Evolutionary conservation across 2,888 invertebrate genomes (phyloP).

Genomic region (Synergus itoensis): DNA sequence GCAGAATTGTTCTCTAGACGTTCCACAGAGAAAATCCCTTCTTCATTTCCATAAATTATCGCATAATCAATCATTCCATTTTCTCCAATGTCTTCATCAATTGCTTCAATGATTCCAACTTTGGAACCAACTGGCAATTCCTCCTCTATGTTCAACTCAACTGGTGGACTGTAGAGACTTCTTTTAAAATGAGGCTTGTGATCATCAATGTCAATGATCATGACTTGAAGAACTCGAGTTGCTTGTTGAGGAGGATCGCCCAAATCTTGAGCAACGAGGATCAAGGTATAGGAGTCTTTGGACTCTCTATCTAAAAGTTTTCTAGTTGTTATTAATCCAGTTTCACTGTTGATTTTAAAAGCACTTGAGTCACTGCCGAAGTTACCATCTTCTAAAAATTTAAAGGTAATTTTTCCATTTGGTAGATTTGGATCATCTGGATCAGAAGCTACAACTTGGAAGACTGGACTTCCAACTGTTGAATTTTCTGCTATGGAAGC

Average conservation of each 20-base stretch:
- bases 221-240: conserved; percentile 84
- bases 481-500: conserved; percentile 87
- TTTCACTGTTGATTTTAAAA: conserved; percentile 77
- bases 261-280: conserved; percentile 88
- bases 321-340: conserved; percentile 86
- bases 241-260: conserved; percentile 89
- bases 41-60: conserved; percentile 87
- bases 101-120: conserved; percentile 84
- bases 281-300: conserved; percentile 86
- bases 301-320: conserved; percentile 86
- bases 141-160: conserved; percentile 83
- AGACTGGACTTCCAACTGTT: conserved; percentile 86
- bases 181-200: conserved; percentile 87
- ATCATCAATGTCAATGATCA: conserved; percentile 88
- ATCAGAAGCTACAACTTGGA: conserved; percentile 87
- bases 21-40: conserved; percentile 82
- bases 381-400: conserved; percentile 84
- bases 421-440: conserved; percentile 89
- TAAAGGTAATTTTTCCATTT: conserved; percentile 86
- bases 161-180: conserved; percentile 82
- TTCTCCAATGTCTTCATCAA: conserved; percentile 87
- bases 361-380: conserved; percentile 74
- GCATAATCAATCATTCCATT: conserved; percentile 88
- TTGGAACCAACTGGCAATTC: conserved; percentile 84
- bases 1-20: conserved; percentile 84